Evolutionary conservation across 2,888 invertebrate genomes (phyloP).

Genomic region (Trisateles emortualis): DNA sequence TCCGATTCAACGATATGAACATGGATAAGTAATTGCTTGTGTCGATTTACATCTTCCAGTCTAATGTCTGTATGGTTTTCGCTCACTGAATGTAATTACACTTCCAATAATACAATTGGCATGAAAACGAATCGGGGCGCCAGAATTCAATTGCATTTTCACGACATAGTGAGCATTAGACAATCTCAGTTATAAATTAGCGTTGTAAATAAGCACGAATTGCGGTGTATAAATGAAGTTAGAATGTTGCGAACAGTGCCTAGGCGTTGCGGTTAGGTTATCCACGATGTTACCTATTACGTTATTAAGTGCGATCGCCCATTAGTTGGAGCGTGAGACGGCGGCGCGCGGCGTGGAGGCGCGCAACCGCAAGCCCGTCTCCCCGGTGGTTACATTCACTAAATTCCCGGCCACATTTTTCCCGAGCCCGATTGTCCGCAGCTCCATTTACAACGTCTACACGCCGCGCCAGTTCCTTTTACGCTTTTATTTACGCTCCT

Average conservation of each 20-base stretch:
- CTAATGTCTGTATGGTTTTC: constrained; percentile 24
- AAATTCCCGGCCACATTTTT: constrained; percentile 84
- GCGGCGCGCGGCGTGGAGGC: constrained; percentile 61
- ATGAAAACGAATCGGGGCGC: constrained; percentile 13
- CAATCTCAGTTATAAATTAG: constrained; percentile 32
- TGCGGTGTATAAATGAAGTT: constrained; percentile 42
- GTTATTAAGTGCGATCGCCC: constrained; percentile 77
- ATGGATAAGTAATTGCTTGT: constrained; percentile 69
- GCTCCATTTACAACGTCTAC: constrained; percentile 86
- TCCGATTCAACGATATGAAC: constrained; percentile 65
- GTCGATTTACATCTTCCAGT: constrained; percentile 57
- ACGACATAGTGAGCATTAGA: constrained; percentile 24
- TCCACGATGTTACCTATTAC: constrained; percentile 66
- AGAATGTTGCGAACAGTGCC: constrained; percentile 45
- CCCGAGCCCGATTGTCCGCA: constrained; percentile 84
- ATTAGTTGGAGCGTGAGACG: constrained; percentile 63
- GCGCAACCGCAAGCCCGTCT: constrained; percentile 73
- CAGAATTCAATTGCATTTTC: constrained; percentile 19
- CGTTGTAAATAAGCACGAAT: constrained; percentile 40
- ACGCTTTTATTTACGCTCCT: constrained; percentile 87
- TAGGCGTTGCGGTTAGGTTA: constrained; percentile 63
- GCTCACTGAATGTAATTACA: constrained; percentile 24
- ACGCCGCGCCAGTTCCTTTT: constrained; percentile 86
- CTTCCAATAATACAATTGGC: constrained; percentile 28
- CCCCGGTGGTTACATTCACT: constrained; percentile 80